Percentiles rank a stretch among this genome's conserved stretches.
Conservation (phyloP, 2,113 vertebrate species). For the Labeo catla region DNA sequence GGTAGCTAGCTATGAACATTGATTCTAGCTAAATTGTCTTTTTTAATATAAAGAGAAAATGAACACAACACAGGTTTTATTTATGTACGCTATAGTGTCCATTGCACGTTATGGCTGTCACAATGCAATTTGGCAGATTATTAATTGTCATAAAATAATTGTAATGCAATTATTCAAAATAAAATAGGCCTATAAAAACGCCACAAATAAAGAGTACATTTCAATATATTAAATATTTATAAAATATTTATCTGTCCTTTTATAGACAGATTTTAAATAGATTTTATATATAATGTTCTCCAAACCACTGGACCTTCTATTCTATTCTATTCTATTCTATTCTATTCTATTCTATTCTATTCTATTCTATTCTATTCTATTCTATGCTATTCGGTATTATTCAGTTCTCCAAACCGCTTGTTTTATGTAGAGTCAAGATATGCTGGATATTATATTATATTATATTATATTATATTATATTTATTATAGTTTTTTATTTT, state of each 20-base stretch:
- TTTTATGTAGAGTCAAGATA: not conserved
- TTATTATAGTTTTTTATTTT: no score
- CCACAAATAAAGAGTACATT: no score
- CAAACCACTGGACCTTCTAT: no score
- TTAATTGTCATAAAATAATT: not conserved
- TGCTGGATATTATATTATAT: not conserved
- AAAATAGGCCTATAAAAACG: no score
- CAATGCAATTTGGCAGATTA: not conserved
- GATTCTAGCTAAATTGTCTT: not conserved
- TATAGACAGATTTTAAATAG: no score
- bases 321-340: constrained; percentile 3
- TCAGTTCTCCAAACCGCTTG: not conserved
- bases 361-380: not conserved
- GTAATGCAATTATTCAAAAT: no score
- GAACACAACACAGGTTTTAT: not conserved
- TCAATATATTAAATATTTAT: no score
- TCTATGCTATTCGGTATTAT: not conserved
- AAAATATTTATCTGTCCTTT: no score
- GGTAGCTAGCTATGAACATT: not conserved
- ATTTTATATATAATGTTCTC: no score
- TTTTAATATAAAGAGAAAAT: not conserved
- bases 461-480: no score
- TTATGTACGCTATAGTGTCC: no score
- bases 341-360: not conserved
- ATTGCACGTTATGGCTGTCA: not conserved